Base-by-base conservation (phyloP, 1,140 invertebrate species). In the Eurosta solidaginis region DNA sequence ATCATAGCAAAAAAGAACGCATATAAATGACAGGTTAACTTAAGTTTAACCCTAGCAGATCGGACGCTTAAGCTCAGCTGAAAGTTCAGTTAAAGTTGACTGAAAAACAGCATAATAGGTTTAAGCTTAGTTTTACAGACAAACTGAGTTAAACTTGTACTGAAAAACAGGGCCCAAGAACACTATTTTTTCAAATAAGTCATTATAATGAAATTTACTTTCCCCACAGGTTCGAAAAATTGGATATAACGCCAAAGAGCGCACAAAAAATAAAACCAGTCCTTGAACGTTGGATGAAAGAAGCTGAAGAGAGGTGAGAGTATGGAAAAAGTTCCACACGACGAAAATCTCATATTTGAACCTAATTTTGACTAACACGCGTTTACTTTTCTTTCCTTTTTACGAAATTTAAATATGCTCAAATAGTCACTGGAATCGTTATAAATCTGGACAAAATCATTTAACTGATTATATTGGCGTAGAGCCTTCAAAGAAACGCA, bases 181-280 rank as follows among this genome's bases (percentile, higher is more conserved):
- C 10, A 52, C 20, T 25, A 22, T 22, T 14, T 52, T 52, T 52
- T 52, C 45, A 17, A 49, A 49, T 49, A 10, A 49, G n/a, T 49
- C 17, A 49, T 17, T 49, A 52, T 3, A 52, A 52, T 14, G 25
- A 1, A 52, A 52, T 52, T 27, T 20, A 75, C 27, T 68, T 50
- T 63, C 3, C 33, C 27, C 47, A 79, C 47, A 98, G 97, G 94
- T 99, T 99, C 93, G 97, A 99, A 91, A 99, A 99, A 91, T 91
- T 99, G 89, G 97, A 99, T 91, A 99, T 99, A 85, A 99, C 97
- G 86, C 97, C 97, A 88, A 98, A 98, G 92, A 98, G 97, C 92
- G 97, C 97, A 81, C 96, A 98, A 91, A 99, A 98, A 92, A 99
- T 99, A 85, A 98, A 98, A 90, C 97, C 97, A 81, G 97, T 99